Base-by-base conservation (phyloP, 2,888 invertebrate species). In the Arrhopalites spinosus region DNA sequence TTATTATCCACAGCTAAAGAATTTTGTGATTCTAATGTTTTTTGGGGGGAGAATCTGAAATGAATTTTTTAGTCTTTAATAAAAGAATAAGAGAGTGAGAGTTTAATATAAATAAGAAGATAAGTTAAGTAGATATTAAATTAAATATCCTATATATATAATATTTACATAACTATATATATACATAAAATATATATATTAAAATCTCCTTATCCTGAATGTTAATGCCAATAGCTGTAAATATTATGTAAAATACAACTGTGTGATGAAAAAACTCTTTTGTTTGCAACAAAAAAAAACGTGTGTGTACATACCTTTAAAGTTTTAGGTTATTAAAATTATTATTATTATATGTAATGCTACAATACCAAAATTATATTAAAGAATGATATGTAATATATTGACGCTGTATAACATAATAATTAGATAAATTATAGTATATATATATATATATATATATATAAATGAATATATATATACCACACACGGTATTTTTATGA, bases 331-430 rank as follows among this genome's bases (percentile, higher is more conserved):
- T 36, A 7, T 15, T 5, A 50, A 50, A 50, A n/a, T n/a, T 50
- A 50, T 8, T 13, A 50, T 13, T 2, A 15, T 8, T 3, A n/a
- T n/a, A 50, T 17, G 15, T 11, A 45, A 50, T 50, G 50, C 50
- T 50, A n/a, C 50, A n/a, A 50, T 50, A 50, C 50, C 50, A 50
- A 50, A 50, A 50, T 50, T 50, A 50, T 50, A 50, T 50, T 7
- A 45, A 45, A 11, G 45, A 45, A 15, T 7, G 15, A 59, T 25
- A 59, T 7, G 1, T 59, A 59, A 59, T 59, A 53, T 59, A 59
- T 5, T 59, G 59, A 47, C n/a, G 47, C 47, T 59, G 25, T 25
- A 27, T 8, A 59, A 5, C 15, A 27, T 25, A 59, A 5, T 25
- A 5, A 59, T 3, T 50, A 50, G 50, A 50, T 50, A 3, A 50